Evolutionary conservation across 2,888 invertebrate genomes (phyloP).

Genomic region (Lasioglossum oenotherae): DNA sequence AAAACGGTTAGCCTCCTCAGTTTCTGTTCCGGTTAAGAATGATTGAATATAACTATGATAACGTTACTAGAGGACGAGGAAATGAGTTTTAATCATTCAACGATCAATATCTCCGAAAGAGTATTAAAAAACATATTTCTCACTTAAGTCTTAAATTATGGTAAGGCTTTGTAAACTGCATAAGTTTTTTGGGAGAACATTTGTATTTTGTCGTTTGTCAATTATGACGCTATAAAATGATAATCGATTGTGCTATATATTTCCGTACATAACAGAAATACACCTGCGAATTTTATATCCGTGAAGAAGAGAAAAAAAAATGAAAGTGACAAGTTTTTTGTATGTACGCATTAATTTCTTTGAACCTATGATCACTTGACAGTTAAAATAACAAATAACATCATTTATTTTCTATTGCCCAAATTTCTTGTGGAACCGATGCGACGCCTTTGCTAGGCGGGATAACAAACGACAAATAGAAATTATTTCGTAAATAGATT

Average conservation of each 20-base stretch:
- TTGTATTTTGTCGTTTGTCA: slow-evolving; percentile 42
- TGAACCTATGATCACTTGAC: slow-evolving; percentile 23
- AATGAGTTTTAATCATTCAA: slow-evolving; percentile 58
- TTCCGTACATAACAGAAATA: slow-evolving; percentile 22
- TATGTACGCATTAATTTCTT: slow-evolving; percentile 50
- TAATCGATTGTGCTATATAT: slow-evolving; percentile 37
- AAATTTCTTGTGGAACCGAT: slow-evolving; percentile 35
- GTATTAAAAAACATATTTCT: slow-evolving; percentile 52
- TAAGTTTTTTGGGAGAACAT: slow-evolving; percentile 27
- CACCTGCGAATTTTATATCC: slow-evolving; percentile 52
- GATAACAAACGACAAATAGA: slow-evolving; percentile 42
- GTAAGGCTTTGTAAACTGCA: slow-evolving; percentile 43
- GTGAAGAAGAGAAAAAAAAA: slow-evolving; percentile 20
- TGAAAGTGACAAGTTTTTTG: slow-evolving; percentile 48
- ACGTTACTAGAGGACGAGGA: slow-evolving; percentile 38
- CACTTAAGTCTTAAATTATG: slow-evolving; percentile 47
- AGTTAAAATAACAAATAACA: slow-evolving; percentile 6
- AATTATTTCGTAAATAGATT: slow-evolving; percentile 67
- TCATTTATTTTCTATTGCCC: slow-evolving; percentile 37
- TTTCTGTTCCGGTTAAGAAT: slow-evolving; percentile 51
- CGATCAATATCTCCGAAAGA: slow-evolving; percentile 37
- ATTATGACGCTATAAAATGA: slow-evolving; percentile 22
- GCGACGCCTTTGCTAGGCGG: slow-evolving; percentile 47
- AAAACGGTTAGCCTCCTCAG: slow-evolving; percentile 44
- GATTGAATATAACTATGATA: slow-evolving; percentile 57